Base-by-base conservation (phyloP, 2,797 vertebrate genomes). In the Argyrosomus regius region DNA sequence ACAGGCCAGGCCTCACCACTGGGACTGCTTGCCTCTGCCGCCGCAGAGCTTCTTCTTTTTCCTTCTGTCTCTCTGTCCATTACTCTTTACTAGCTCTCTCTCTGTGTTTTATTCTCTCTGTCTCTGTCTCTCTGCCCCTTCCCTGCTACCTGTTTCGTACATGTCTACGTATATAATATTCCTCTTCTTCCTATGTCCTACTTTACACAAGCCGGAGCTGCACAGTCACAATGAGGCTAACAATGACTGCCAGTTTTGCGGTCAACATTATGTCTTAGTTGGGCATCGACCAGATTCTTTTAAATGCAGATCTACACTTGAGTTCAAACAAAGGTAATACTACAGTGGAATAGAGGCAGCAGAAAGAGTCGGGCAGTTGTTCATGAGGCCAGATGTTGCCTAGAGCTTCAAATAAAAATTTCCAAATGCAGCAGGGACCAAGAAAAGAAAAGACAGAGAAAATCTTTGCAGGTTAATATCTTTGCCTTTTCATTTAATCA, bases 241-340 rank as follows among this genome's bases (percentile, higher is more conserved):
- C 53, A 66, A 77, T 61, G 68, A 78, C 41, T 61, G 73, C 43
- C 64, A n/a, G 53, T 78, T 88, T 67, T 80, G 77, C 9, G 17
- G 74, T 75, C 62, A 72, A 62, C 63, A 39, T 76, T 70, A 52
- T 77, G 85, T 80, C 58, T 65, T 58, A 20, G 66, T 46, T 20
- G 50, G 48, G 45, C 54, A 50, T 73, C 67, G 80, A 75, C 24
- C 41, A 26, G 9, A 59, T 74, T 61, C 70, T 52, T 65, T 69
- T 52, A 24, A 22, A 74, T 73, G 70, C 14, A 7, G 28, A 72
- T 68, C 22, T 72, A 73, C 45, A 72, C 35, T 39, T 31, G 76
- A 85, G 85, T 87, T 90, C 72, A 90, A 60, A 61, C 5, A 66
- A 75, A 82, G 82, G 84, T 81, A 75, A 80, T 14, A 4, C 54